Conservation (phyloP, 2,888 invertebrate genomes). For the Lasioglossum marginatum region DNA sequence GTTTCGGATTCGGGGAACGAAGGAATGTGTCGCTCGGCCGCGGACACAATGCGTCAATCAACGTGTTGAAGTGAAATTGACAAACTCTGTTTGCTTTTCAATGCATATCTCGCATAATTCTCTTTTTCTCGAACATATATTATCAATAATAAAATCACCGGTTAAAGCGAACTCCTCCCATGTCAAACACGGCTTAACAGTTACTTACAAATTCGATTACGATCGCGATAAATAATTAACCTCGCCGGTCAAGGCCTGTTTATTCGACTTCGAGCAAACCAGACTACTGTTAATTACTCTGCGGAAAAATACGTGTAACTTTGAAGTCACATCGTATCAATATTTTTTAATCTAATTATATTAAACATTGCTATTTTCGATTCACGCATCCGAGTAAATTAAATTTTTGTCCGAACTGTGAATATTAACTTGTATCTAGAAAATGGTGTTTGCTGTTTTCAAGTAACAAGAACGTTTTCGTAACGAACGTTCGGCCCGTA, state of each 20-base stretch:
- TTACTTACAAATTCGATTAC: background rate
- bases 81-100: background rate
- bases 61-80: background rate
- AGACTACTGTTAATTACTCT: background rate
- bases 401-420: background rate
- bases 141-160: background rate
- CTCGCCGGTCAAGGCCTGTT: background rate
- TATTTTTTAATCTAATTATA: background rate
- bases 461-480: background rate
- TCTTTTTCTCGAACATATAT: background rate
- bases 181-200: background rate
- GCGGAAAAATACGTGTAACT: background rate
- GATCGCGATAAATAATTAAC: background rate
- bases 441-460: background rate
- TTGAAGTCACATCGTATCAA: background rate
- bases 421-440: background rate
- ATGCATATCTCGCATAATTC: background rate
- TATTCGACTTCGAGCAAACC: background rate
- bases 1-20: too few species aligned
- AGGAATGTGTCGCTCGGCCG: background rate
- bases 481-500: background rate
- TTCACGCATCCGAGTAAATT: background rate
- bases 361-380: too few species aligned
- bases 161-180: background rate
- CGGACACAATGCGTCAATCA: background rate